A percentile compares a stretch with the other conserved stretches of the same genome.
Evolutionary conservation across 64 coral and sea anemone species (phyloP).

Genomic region (Stylophora pistillata): DNA sequence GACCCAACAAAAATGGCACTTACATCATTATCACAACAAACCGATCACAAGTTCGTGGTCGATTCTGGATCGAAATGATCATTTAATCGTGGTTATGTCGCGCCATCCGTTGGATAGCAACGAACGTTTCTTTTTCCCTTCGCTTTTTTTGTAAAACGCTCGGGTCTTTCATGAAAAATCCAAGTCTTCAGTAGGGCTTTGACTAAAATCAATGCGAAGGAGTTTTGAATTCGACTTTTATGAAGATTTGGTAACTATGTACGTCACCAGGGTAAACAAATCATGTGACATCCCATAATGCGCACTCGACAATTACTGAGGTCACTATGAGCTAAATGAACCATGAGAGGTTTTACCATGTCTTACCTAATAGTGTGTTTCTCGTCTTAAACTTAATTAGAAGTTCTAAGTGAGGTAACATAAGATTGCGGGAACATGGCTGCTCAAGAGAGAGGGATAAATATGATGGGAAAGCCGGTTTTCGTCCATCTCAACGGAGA

Average conservation of each 20-base stretch:
- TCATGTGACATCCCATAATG: conserved; percentile 36
- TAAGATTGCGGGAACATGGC: conserved; percentile 2
- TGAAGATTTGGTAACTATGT: conserved; percentile 14
- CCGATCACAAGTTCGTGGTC: too few species aligned
- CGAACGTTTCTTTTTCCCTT: too few species aligned
- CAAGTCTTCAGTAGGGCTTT: too few species aligned
- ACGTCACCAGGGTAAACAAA: conserved; percentile 47
- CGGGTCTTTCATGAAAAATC: too few species aligned
- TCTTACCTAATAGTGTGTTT: neutral
- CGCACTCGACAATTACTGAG: neutral
- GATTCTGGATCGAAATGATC: too few species aligned
- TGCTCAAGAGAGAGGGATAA: conserved; percentile 25
- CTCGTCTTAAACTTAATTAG: neutral
- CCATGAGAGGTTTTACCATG: neutral
- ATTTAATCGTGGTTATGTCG: too few species aligned
- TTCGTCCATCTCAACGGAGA: conserved; percentile 23
- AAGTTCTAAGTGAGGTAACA: conserved; percentile 1
- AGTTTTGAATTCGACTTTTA: neutral
- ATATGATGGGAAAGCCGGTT: conserved; percentile 28
- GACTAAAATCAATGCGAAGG: too few species aligned
- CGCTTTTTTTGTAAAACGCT: too few species aligned
- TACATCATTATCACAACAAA: too few species aligned
- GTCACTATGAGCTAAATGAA: neutral
- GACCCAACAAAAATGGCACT: too few species aligned
- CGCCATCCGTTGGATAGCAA: too few species aligned